phyloP scores from a whole-genome alignment of 1,140 invertebrate species.

The Rhyzopertha dominica region DNA sequence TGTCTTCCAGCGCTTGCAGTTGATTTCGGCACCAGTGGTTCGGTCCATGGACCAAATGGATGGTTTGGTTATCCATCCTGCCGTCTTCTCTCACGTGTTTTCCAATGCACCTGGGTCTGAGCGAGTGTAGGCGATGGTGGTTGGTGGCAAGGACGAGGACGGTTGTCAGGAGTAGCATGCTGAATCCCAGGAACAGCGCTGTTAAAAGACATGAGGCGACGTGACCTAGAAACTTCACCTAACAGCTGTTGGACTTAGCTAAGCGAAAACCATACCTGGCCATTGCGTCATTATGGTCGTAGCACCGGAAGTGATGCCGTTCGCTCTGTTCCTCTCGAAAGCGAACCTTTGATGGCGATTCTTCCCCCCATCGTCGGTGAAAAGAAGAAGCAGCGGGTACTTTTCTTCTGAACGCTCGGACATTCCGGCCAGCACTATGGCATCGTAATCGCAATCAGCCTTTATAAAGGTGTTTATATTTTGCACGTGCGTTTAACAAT shows the following conservation, averaged over 20 bases:
- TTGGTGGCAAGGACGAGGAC: slow-evolving; percentile 26
- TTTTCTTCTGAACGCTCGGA: slow-evolving; percentile 12
- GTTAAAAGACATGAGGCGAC: slow-evolving; percentile 34
- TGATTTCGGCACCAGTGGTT: slow-evolving; percentile 25
- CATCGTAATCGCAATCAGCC: too few relatives aligned
- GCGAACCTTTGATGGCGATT: slow-evolving; percentile 6
- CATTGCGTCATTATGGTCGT: slow-evolving; percentile 34
- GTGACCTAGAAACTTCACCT: slow-evolving; percentile 27
- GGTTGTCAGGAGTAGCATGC: slow-evolving; percentile 26
- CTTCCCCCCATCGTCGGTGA: slow-evolving; percentile 13
- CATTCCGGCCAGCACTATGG: slow-evolving; percentile 2
- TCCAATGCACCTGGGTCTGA: slow-evolving; percentile 20
- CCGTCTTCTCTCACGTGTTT: slow-evolving; percentile 16
- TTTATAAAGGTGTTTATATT: too few relatives aligned
- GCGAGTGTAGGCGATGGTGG: slow-evolving; percentile 15
- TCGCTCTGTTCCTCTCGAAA: slow-evolving; percentile 11
- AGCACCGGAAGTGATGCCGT: slow-evolving; percentile 32
- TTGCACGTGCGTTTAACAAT: too few relatives aligned
- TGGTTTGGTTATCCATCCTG: slow-evolving; percentile 25
- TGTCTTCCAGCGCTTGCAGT: slow-evolving; percentile 27
- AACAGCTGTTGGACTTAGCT: not conserved
- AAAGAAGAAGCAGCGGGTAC: slow-evolving; percentile 15
- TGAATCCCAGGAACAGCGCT: slow-evolving; percentile 21
- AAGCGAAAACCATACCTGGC: slow-evolving; percentile 26
- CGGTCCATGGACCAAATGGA: slow-evolving; percentile 32